phyloP scores from a whole-genome alignment of 2,797 vertebrate genomes.

The Intellagama lesueurii region DNA sequence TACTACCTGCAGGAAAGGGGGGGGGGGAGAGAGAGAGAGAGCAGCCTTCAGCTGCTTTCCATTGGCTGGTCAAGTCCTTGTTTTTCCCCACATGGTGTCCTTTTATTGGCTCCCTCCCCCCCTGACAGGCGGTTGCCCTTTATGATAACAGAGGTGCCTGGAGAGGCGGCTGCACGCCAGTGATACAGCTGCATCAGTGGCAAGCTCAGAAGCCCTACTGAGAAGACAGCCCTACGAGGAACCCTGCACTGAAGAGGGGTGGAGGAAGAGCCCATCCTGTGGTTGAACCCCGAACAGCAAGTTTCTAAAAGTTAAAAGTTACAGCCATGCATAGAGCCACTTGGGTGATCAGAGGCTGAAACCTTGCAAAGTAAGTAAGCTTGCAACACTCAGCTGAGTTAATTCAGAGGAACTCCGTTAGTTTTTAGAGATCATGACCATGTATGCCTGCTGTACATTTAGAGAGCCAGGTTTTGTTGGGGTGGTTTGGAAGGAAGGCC shows the following conservation, averaged over 20 bases:
- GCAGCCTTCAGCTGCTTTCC: neutral
- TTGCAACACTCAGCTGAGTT: constrained; percentile 27
- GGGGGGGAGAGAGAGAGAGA: neutral
- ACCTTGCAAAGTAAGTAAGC: neutral
- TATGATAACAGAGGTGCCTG: constrained; percentile 11
- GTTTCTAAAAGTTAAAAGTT: neutral
- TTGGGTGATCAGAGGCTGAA: constrained; percentile 17
- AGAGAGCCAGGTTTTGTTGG: neutral
- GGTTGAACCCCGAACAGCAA: rapidly evolving
- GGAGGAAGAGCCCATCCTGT: neutral
- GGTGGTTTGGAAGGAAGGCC: neutral
- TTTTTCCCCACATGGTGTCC: constrained; percentile 16
- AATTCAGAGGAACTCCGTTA: neutral
- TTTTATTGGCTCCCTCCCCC: constrained; percentile 10
- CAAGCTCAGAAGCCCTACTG: rapidly evolving
- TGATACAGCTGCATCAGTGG: neutral
- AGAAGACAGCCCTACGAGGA: constrained; percentile 15
- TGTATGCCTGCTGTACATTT: neutral
- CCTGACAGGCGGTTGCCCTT: constrained; percentile 3
- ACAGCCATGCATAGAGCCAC: neutral
- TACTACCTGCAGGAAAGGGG: constrained; percentile 20
- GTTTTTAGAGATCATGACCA: neutral
- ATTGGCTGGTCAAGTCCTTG: neutral
- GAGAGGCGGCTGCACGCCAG: constrained; percentile 12
- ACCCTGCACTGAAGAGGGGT: neutral